phyloP scores from a whole-genome alignment of 1,140 invertebrate genomes.

The Pogonomyrmex barbatus region DNA sequence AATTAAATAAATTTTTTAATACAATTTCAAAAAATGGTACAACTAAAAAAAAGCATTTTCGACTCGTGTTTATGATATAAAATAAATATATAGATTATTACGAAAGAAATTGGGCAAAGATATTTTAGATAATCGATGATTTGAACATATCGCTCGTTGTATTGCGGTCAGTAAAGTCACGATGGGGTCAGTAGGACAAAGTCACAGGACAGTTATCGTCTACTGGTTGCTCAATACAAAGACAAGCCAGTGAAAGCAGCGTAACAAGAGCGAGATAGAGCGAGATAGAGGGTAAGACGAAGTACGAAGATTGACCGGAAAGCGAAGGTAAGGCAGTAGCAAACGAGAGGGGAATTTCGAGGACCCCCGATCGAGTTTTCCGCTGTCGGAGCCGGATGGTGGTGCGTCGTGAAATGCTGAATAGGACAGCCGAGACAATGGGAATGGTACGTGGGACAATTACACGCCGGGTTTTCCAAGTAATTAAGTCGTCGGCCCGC shows the following conservation, averaged over 20 bases:
- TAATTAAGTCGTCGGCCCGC: slow-evolving; percentile 6
- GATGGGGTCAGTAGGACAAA: slow-evolving; percentile 61
- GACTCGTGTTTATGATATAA: background rate
- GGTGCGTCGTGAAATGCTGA: slow-evolving; percentile 46
- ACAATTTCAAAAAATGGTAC: background rate
- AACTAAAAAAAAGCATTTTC: background rate
- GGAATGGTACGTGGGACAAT: background rate
- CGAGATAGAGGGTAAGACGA: slow-evolving; percentile 37
- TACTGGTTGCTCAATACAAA: slow-evolving; percentile 52
- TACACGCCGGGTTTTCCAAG: slow-evolving; percentile 36
- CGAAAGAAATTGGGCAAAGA: background rate
- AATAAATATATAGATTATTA: background rate
- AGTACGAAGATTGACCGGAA: background rate
- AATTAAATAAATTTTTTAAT: background rate
- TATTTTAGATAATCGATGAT: background rate
- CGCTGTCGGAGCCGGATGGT: slow-evolving; percentile 38
- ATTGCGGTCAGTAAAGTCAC: slow-evolving; percentile 16
- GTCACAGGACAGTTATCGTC: background rate
- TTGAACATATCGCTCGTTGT: background rate
- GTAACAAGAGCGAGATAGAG: slow-evolving; percentile 24
- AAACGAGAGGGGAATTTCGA: slow-evolving; percentile 44
- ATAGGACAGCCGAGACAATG: slow-evolving; percentile 39
- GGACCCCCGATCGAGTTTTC: slow-evolving; percentile 69
- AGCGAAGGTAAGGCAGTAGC: slow-evolving; percentile 27
- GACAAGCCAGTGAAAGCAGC: background rate